Conservation (phyloP, 1,140 invertebrate species). For the Drosophila sp. region DNA sequence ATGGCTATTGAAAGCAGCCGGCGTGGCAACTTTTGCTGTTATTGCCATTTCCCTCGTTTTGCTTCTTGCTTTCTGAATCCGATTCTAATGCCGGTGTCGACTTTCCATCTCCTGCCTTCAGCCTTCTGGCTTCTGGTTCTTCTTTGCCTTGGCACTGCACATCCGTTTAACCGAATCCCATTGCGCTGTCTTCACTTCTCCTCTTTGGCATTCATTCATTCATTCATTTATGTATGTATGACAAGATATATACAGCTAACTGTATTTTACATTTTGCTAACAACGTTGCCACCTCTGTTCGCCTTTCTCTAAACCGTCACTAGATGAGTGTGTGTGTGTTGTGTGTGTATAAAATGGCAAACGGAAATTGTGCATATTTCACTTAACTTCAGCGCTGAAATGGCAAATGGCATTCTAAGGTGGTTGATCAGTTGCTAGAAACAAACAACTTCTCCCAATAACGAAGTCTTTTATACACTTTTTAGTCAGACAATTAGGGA, state of each 20-base stretch:
- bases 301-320: neutral
- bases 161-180: slow-evolving; percentile 58
- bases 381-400: slow-evolving; percentile 72
- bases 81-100: neutral
- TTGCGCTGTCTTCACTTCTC: slow-evolving; percentile 25
- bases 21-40: slow-evolving; percentile 48
- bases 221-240: slow-evolving; percentile 54
- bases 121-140: slow-evolving; percentile 12
- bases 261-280: slow-evolving; percentile 57
- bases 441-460: neutral
- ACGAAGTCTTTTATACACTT: neutral
- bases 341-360: slow-evolving; percentile 41
- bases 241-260: slow-evolving; percentile 49
- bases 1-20: slow-evolving; percentile 59
- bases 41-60: slow-evolving; percentile 20
- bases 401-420: slow-evolving; percentile 44
- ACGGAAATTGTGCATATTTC: slow-evolving; percentile 76
- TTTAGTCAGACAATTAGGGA: neutral
- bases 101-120: neutral
- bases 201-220: slow-evolving; percentile 5
- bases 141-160: slow-evolving; percentile 22
- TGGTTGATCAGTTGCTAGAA: neutral
- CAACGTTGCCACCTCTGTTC: slow-evolving; percentile 48
- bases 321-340: slow-evolving; percentile 2
- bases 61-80: slow-evolving; percentile 11